Evolutionary conservation across 2,113 vertebrate species (phyloP).

Genomic region (Mus pahari): DNA sequence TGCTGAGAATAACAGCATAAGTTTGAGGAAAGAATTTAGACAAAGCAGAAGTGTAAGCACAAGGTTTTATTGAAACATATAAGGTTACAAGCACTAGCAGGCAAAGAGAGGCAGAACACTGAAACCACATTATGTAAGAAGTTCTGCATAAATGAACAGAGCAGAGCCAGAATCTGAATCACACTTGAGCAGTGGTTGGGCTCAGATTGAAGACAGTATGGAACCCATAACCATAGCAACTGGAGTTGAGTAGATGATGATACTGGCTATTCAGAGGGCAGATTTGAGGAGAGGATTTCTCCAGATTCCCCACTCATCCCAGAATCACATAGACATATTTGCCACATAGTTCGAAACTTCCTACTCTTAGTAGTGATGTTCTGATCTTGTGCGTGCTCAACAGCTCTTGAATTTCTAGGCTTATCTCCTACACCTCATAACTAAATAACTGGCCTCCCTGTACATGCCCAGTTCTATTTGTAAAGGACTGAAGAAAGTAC

Average conservation of each 20-base stretch:
- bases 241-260: fast-evolving
- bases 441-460: neutral
- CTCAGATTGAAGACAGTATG: fast-evolving
- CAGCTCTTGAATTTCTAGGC: neutral
- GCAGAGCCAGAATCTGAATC: fast-evolving
- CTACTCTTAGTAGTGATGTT: neutral
- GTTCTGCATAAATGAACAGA: neutral
- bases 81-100: too few relatives aligned
- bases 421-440: fast-evolving
- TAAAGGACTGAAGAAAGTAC: neutral
- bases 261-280: neutral
- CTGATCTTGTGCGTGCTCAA: neutral
- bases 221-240: neutral
- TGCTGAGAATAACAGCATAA: neutral
- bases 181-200: neutral
- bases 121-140: neutral
- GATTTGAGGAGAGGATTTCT: neutral
- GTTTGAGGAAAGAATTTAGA: neutral
- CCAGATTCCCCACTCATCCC: neutral
- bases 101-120: too few relatives aligned
- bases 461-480: too few relatives aligned
- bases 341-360: fast-evolving
- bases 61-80: neutral
- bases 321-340: neutral
- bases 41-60: neutral